These are phyloP conservation scores for Leucoraja erinaceus DNA, from an alignment of 2,113 vertebrate genomes.

Conservation along the genomic window DNA sequence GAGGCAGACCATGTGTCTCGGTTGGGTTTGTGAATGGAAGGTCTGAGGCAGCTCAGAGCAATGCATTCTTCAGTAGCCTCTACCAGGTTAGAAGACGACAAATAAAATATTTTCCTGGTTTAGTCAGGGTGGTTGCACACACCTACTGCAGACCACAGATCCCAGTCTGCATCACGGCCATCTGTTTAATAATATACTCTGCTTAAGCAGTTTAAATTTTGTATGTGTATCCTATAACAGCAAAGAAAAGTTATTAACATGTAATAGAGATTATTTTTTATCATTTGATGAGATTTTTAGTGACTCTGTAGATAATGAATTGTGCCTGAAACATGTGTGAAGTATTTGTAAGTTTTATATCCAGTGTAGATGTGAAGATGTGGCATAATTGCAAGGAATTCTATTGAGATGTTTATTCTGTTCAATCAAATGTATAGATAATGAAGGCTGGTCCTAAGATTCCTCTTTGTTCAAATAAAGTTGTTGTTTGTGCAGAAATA, in stretches of 20 bases:
- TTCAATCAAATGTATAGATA: not conserved
- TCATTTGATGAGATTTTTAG: not conserved
- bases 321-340: not conserved
- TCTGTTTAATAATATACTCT: not conserved
- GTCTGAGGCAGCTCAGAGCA: too few relatives aligned
- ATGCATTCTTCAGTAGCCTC: too few relatives aligned
- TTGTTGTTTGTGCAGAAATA: not conserved
- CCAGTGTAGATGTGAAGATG: not conserved
- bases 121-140: too few relatives aligned
- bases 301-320: not conserved
- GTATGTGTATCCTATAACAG: not conserved
- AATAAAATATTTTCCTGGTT: too few relatives aligned
- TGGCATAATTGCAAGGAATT: not conserved
- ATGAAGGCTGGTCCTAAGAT: slow-evolving; percentile 6
- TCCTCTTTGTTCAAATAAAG: slow-evolving; percentile 26
- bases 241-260: not conserved
- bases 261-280: not conserved
- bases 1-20: too few relatives aligned
- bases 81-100: too few relatives aligned
- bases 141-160: too few relatives aligned
- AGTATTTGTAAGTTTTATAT: not conserved
- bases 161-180: not conserved
- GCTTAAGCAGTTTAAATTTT: not conserved
- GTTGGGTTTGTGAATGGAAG: too few relatives aligned
- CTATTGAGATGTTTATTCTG: not conserved